Evolutionary conservation across 2,797 vertebrate species (phyloP).

Genomic region (Propithecus deckenii): DNA sequence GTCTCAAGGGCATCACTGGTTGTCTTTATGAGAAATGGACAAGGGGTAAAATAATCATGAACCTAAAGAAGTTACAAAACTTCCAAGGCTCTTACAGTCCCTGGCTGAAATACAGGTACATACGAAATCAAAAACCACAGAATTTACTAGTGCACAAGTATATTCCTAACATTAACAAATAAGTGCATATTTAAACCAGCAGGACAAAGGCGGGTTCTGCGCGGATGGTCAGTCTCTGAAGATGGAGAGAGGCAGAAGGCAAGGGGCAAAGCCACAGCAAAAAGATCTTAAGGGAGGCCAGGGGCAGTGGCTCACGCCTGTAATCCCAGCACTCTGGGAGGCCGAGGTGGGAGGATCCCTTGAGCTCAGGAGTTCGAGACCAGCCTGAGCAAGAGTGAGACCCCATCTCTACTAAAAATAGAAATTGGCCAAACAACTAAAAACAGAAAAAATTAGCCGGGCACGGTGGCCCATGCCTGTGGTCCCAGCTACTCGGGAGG

Average conservation of each 20-base stretch:
- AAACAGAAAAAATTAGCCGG: too few species aligned
- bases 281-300: rapidly evolving
- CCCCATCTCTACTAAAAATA: too few species aligned
- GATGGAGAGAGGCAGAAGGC: too few species aligned
- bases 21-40: neutral
- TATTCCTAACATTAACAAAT: neutral
- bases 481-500: too few species aligned
- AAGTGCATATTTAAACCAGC: rapidly evolving
- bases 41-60: neutral
- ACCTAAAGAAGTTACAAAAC: neutral
- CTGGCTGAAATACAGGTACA: neutral
- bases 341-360: too few species aligned
- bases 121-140: neutral
- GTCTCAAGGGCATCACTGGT: neutral
- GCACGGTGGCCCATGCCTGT: too few species aligned
- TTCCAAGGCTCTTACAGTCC: neutral
- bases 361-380: too few species aligned
- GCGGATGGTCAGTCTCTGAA: neutral
- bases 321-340: too few species aligned
- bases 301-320: too few species aligned
- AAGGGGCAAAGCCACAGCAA: neutral
- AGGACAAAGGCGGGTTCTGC: neutral
- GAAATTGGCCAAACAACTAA: too few species aligned
- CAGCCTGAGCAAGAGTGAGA: too few species aligned
- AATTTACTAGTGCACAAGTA: neutral